phyloP scores from a whole-genome alignment of 2,797 vertebrate species.

The Silurus lanzhouensis region DNA sequence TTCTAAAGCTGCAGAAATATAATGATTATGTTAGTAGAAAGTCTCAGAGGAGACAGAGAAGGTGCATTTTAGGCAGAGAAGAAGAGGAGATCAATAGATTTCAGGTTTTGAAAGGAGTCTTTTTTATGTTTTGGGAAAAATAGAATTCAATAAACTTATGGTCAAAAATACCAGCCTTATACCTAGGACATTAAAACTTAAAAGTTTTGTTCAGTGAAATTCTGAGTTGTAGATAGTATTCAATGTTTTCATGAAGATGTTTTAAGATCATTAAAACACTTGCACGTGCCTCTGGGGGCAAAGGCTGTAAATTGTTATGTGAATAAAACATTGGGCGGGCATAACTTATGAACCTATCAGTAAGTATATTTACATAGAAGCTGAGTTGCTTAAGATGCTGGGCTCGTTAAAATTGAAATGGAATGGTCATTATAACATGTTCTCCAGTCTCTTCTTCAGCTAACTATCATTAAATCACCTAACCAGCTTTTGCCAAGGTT shows the following conservation, averaged over 20 bases:
- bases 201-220: background rate
- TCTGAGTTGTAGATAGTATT: background rate
- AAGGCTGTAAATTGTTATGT: background rate
- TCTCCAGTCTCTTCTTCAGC: background rate
- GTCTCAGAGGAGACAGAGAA: background rate
- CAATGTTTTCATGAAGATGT: background rate
- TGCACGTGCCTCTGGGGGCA: background rate
- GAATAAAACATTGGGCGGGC: background rate
- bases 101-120: background rate
- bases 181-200: background rate
- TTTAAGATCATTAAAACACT: background rate
- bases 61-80: slow-evolving; percentile 3
- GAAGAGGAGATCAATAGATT: slow-evolving; percentile 8
- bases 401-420: background rate
- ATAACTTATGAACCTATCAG: background rate
- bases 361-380: background rate
- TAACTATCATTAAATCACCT: background rate
- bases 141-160: background rate
- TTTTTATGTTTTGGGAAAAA: background rate
- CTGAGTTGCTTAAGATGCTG: background rate
- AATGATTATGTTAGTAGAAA: slow-evolving; percentile 23
- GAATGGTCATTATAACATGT: background rate
- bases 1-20: slow-evolving; percentile 12
- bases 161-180: background rate
- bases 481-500: background rate